A percentile compares a stretch with the other conserved stretches of the same genome.
Conservation (phyloP, 2,797 vertebrate genomes). For the Enteromius viviparus region DNA sequence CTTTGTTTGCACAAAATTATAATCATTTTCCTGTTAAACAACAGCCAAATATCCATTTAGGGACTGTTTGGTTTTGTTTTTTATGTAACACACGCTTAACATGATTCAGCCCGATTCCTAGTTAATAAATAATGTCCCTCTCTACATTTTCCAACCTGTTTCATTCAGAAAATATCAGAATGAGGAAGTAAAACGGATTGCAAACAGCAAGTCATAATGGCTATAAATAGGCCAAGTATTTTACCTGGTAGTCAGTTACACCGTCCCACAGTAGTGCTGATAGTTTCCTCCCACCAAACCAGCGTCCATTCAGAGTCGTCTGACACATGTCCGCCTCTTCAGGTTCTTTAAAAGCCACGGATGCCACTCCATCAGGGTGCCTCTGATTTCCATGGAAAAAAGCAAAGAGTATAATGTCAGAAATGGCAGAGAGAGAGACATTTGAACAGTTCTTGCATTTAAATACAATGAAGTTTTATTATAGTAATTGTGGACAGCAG, state of each 20-base stretch:
- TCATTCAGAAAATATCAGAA: background rate
- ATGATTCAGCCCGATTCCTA: background rate
- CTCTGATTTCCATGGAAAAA: constrained; percentile 74
- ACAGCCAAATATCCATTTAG: background rate
- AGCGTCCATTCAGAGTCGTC: constrained; percentile 86
- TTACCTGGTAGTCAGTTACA: constrained; percentile 92
- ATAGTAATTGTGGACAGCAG: background rate
- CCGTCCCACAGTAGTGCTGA: constrained; percentile 89
- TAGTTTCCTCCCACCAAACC: constrained; percentile 94
- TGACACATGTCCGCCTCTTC: constrained; percentile 87
- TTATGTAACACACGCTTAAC: background rate
- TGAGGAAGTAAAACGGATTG: background rate
- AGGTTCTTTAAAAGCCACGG: constrained; percentile 89
- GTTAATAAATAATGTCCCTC: background rate
- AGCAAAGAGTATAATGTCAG: background rate
- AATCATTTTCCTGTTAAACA: background rate
- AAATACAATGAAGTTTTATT: background rate
- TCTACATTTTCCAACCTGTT: background rate
- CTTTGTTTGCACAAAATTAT: background rate
- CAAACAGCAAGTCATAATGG: background rate
- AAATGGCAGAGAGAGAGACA: background rate
- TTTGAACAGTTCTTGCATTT: background rate
- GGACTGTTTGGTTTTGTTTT: background rate
- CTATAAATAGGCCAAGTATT: background rate
- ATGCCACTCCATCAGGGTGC: constrained; percentile 93